A percentile compares a stretch with the other conserved stretches of the same genome.
These are phyloP conservation scores for Paradoxurus hermaphroditus DNA, from an alignment of 2,113 vertebrate genomes.

Conservation along the genomic window DNA sequence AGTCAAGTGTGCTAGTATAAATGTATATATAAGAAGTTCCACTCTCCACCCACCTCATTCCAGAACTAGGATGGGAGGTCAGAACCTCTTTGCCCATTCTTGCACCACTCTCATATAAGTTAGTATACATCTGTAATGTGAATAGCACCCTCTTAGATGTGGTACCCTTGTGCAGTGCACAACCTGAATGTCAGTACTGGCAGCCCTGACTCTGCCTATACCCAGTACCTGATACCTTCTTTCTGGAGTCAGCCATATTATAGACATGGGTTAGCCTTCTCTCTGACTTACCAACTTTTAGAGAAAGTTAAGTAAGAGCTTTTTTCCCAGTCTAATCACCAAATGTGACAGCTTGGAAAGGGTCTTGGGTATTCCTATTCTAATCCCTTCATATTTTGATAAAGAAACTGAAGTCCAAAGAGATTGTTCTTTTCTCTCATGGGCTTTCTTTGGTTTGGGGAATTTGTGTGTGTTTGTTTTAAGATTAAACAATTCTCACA, in stretches of 20 bases:
- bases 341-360: slow-evolving; percentile 10
- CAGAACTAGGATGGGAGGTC: neutral
- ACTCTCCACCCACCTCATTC: neutral
- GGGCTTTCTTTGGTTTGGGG: slow-evolving; percentile 11
- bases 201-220: neutral
- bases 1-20: neutral
- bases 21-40: neutral
- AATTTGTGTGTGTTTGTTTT: slow-evolving; percentile 28
- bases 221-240: neutral
- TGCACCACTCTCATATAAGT: neutral
- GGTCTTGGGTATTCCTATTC: neutral
- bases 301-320: neutral
- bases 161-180: neutral
- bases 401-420: slow-evolving; percentile 22
- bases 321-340: neutral
- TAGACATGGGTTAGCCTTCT: neutral
- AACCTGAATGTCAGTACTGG: neutral
- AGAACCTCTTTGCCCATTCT: neutral
- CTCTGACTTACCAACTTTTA: neutral
- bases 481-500: slow-evolving; percentile 46
- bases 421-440: slow-evolving; percentile 5
- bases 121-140: neutral
- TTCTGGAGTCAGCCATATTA: neutral
- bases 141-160: neutral
- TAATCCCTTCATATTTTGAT: neutral